Conservation (phyloP, 2,797 vertebrate species). For the Erpetoichthys calabaricus region DNA sequence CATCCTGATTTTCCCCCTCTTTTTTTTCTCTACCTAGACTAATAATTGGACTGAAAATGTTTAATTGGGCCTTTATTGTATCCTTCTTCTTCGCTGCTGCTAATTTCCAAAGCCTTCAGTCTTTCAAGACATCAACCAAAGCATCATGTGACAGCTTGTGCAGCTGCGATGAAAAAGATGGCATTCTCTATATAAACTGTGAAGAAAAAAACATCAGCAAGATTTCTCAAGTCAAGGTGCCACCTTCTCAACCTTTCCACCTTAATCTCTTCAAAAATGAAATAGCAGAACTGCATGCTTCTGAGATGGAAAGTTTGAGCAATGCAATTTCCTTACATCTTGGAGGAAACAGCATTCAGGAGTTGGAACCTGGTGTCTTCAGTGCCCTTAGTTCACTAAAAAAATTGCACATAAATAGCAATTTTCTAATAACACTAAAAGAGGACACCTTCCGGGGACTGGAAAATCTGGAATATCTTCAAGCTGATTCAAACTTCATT, state of each 20-base stretch:
- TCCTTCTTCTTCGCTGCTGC: slow-evolving; percentile 46
- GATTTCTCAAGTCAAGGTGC: slow-evolving; percentile 77
- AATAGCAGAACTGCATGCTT: slow-evolving; percentile 59
- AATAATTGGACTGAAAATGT: slow-evolving; percentile 54
- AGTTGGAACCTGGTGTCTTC: slow-evolving; percentile 86
- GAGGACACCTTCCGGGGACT: slow-evolving; percentile 91
- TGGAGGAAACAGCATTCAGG: slow-evolving; percentile 89
- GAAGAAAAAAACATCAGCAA: slow-evolving; percentile 76
- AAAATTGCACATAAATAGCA: slow-evolving; percentile 95
- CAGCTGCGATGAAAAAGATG: slow-evolving; percentile 81
- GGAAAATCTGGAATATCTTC: slow-evolving; percentile 91
- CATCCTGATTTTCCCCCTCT: neutral
- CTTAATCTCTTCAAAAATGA: slow-evolving; percentile 87
- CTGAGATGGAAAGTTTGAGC: slow-evolving; percentile 76
- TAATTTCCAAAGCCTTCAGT: slow-evolving; percentile 47
- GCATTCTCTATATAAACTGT: slow-evolving; percentile 74
- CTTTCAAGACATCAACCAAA: slow-evolving; percentile 43
- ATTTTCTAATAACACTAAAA: slow-evolving; percentile 84
- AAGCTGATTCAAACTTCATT: slow-evolving; percentile 96
- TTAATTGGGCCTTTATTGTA: slow-evolving; percentile 61
- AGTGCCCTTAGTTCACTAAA: slow-evolving; percentile 72
- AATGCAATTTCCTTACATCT: slow-evolving; percentile 81
- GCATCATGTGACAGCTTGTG: slow-evolving; percentile 77
- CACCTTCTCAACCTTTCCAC: slow-evolving; percentile 74
- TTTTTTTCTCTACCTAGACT: slow-evolving; percentile 33